Conservation (phyloP, 2,888 invertebrate genomes). For the Rutpela maculata region DNA sequence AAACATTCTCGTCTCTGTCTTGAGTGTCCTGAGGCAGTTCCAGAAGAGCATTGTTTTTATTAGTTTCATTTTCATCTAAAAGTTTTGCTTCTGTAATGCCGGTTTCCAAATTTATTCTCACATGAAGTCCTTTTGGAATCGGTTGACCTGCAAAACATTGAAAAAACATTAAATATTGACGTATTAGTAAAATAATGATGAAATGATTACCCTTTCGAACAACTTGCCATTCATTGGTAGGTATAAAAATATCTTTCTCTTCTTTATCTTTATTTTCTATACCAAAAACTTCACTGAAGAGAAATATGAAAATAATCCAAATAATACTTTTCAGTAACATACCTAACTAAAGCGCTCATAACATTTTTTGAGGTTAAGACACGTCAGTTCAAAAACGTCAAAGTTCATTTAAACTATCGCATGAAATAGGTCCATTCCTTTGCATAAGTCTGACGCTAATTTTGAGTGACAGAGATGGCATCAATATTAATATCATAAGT, state of each 20-base stretch:
- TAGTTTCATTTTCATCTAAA: constrained; percentile 74
- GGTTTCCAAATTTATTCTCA: constrained; percentile 85
- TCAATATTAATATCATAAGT: too few relatives aligned
- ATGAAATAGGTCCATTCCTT: too few relatives aligned
- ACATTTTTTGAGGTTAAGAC: constrained; percentile 15
- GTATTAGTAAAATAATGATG: neutral
- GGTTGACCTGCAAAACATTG: constrained; percentile 78
- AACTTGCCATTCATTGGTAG: constrained; percentile 81
- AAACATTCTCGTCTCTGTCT: constrained; percentile 51
- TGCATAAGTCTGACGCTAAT: too few relatives aligned
- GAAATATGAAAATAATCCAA: constrained; percentile 40
- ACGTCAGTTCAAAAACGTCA: constrained; percentile 1
- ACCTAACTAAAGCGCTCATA: neutral
- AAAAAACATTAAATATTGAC: neutral
- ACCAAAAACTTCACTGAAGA: constrained; percentile 30
- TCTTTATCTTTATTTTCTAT: constrained; percentile 52
- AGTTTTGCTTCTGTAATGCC: constrained; percentile 86
- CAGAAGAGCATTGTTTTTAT: constrained; percentile 56
- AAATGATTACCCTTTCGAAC: constrained; percentile 77
- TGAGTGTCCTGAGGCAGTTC: constrained; percentile 58
- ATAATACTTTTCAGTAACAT: constrained; percentile 37
- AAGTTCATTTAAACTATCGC: too few relatives aligned
- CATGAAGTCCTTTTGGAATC: constrained; percentile 84
- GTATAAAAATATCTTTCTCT: constrained; percentile 74
- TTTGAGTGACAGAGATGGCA: too few relatives aligned